Evolutionary conservation across 2,888 invertebrate species (phyloP).

Genomic region (Sinodicranocentrus sp.): DNA sequence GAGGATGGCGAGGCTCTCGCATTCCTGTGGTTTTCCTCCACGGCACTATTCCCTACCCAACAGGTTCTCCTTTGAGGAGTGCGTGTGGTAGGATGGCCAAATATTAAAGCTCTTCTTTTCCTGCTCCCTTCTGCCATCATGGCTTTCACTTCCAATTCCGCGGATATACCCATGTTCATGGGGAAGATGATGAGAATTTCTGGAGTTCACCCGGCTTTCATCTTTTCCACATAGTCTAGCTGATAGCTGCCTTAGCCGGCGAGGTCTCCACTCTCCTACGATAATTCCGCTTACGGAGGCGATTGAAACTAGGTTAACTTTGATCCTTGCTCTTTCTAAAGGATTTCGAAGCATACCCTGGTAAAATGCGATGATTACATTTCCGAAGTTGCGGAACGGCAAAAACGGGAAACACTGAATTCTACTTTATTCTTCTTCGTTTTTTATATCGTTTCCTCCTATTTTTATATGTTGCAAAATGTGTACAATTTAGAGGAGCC

Average conservation of each 20-base stretch:
- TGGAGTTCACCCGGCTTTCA: conserved; percentile 49
- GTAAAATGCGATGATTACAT: conserved; percentile 63
- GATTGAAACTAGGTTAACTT: conserved; percentile 66
- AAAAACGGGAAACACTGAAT: conserved; percentile 25
- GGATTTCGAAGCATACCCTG: conserved; percentile 58
- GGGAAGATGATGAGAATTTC: conserved; percentile 26
- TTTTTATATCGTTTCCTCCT: conserved; percentile 15
- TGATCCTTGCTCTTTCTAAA: conserved; percentile 60
- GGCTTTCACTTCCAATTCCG: conserved; percentile 40
- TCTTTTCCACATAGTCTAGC: conserved; percentile 26
- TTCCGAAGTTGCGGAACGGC: conserved; percentile 37
- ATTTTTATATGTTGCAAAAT: conserved; percentile 34
- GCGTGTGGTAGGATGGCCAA: conserved; percentile 12
- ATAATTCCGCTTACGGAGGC: conserved; percentile 41
- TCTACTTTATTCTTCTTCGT: background rate
- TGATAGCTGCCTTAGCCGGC: conserved; percentile 28
- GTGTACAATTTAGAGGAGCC: conserved; percentile 1
- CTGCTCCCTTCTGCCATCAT: conserved; percentile 42
- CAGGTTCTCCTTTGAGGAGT: conserved; percentile 58
- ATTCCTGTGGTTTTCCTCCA: conserved; percentile 34
- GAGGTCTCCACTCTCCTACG: conserved; percentile 14
- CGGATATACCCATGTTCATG: conserved; percentile 43
- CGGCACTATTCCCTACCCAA: conserved; percentile 43
- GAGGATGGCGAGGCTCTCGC: conserved; percentile 41
- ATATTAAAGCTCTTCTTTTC: conserved; percentile 55